Percentiles rank a stretch among this genome's conserved stretches.
Evolutionary conservation across 2,888 invertebrate genomes (phyloP).

Genomic region (Thecocarcelia acutangulata): DNA sequence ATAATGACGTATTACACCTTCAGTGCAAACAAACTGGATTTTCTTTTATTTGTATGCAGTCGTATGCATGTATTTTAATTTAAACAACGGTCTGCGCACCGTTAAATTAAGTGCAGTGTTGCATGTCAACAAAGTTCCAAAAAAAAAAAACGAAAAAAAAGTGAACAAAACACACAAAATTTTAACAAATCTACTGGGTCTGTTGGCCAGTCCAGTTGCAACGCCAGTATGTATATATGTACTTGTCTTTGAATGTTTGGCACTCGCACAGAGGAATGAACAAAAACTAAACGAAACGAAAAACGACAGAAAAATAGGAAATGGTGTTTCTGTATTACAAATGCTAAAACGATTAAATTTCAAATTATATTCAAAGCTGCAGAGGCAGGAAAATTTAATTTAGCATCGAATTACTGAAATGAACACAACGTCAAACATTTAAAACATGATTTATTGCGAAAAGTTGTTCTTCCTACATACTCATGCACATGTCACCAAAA

Average conservation of each 20-base stretch:
- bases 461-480: no score
- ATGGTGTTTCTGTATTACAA: constrained; percentile 61
- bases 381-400: constrained; percentile 20
- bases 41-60: constrained; percentile 7
- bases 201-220: constrained; percentile 32
- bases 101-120: constrained; percentile 56
- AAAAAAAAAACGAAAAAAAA: not conserved
- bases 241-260: constrained; percentile 44
- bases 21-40: constrained; percentile 50
- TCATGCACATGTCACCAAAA: no score
- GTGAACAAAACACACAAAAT: not conserved
- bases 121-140: constrained; percentile 54
- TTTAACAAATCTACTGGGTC: constrained; percentile 52
- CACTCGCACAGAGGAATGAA: constrained; percentile 14
- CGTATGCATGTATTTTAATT: constrained; percentile 19
- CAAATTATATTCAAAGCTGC: constrained; percentile 11
- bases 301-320: constrained; percentile 49
- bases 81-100: constrained; percentile 40
- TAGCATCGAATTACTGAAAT: constrained; percentile 8
- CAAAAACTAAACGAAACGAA: not conserved
- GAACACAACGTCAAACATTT: not conserved
- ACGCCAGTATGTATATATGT: constrained; percentile 6
- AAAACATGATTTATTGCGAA: not conserved
- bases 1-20: constrained; percentile 56
- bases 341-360: constrained; percentile 49